Base-by-base conservation (phyloP, 2,888 invertebrate genomes). In the Oscheius sp. region DNA sequence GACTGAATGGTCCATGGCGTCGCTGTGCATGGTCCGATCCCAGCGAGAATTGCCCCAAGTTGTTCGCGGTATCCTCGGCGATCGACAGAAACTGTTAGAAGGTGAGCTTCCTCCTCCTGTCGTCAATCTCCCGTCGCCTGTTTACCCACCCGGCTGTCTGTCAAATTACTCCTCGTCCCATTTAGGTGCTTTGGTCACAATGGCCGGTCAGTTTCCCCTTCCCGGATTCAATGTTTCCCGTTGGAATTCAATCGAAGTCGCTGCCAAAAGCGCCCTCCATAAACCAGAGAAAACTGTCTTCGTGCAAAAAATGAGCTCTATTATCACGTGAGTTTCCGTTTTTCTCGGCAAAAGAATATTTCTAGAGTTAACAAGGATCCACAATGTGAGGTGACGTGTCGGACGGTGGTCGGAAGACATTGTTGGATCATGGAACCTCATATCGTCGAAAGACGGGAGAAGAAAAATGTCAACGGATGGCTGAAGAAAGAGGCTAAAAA, bases 401-500 rank as follows among this genome's bases (percentile, higher is more conserved):
- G 87, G 7, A 84, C 87, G 1, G 78, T 84, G 0, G 82, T 85
- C 5, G 86, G 85, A 1, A 49, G 81, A 25, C 86, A 87, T 55
- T 76, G 80, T 27, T 86, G 85, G 82, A 70, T 76, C 12, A 21
- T 85, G 49, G 81, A 83, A 46, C 79, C 78, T 1, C 74, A 79
- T 25, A 63, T 74, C 3, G 73, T 59, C 1, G 73, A 72, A 23
- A 53, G 74, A 46, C 64, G 72, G 27, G 72, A 74, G n/a, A 68
- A 74, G n/a, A 66, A 58, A 9, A 76, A 81, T 61, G 83, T 79
- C 21, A 81, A 79, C 3, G 76, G 72, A 43, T 84, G 86, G 85
- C 74, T 85, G 46, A 68, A 66, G 16, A 82, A 82, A 53, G 80
- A 81, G 27, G 78, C 77, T 1, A 64, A 70, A 58, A 77, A 75